These are phyloP conservation scores for Corydoras sp. DNA, from an alignment of 2,113 vertebrate genomes.

Conservation along the genomic window DNA sequence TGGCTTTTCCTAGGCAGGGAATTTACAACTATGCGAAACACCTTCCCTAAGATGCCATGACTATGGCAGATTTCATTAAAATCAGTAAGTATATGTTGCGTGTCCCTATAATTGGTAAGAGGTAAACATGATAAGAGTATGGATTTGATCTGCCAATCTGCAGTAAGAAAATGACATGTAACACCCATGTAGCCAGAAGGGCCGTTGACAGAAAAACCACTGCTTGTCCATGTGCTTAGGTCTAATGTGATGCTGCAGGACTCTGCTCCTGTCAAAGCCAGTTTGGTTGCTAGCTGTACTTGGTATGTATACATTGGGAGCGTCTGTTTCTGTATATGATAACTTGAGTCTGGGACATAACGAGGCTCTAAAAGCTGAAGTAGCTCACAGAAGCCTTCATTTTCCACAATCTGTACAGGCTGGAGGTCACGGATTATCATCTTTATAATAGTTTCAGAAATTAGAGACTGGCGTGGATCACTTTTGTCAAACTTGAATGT, in stretches of 20 bases:
- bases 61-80: slow-evolving; percentile 68
- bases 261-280: slow-evolving; percentile 62
- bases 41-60: slow-evolving; percentile 63
- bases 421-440: slow-evolving; percentile 72
- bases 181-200: slow-evolving; percentile 65
- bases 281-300: slow-evolving; percentile 66
- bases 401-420: slow-evolving; percentile 66
- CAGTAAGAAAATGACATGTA: slow-evolving; percentile 69
- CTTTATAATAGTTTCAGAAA: slow-evolving; percentile 71
- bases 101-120: slow-evolving; percentile 50
- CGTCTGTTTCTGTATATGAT: slow-evolving; percentile 68
- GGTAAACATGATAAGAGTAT: slow-evolving; percentile 68
- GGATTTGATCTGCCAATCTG: slow-evolving; percentile 71
- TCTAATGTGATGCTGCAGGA: slow-evolving; percentile 68
- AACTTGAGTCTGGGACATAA: slow-evolving; percentile 61
- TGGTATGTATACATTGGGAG: slow-evolving; percentile 70
- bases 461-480: slow-evolving; percentile 69
- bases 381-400: slow-evolving; percentile 67
- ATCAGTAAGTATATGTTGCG: slow-evolving; percentile 59
- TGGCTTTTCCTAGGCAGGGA: slow-evolving; percentile 40
- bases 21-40: slow-evolving; percentile 66
- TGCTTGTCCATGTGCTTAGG: slow-evolving; percentile 59
- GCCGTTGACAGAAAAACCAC: slow-evolving; percentile 49
- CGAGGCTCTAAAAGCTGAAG: slow-evolving; percentile 70
- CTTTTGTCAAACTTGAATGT: slow-evolving; percentile 67